These are phyloP conservation scores for Hoplias malabaricus DNA, from an alignment of 2,113 vertebrate species.

Conservation along the genomic window DNA sequence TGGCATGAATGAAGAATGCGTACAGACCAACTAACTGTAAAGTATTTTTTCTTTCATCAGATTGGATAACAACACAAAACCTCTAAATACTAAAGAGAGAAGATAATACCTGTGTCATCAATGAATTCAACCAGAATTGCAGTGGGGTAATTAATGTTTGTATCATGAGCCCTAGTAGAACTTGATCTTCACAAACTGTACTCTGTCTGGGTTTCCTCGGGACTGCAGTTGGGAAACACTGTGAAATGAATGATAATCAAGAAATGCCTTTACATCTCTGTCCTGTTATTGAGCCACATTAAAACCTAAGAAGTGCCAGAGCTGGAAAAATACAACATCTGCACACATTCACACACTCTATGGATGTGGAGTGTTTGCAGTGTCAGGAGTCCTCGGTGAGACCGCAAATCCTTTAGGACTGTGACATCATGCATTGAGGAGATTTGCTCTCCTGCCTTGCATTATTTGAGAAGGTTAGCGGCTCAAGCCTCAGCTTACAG, in stretches of 20 bases:
- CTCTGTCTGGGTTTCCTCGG: background rate
- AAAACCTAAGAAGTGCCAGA: constrained; percentile 25
- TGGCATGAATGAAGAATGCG: too few species aligned
- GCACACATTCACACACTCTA: background rate
- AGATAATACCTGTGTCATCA: too few species aligned
- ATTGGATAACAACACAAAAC: too few species aligned
- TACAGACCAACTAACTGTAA: too few species aligned
- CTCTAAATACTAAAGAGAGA: too few species aligned
- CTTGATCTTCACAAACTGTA: background rate
- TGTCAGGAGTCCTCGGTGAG: constrained; percentile 17
- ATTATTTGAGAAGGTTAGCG: background rate
- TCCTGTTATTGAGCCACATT: constrained; percentile 46
- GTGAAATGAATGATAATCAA: background rate
- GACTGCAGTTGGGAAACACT: background rate
- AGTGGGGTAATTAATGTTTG: background rate
- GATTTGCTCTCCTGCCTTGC: constrained; percentile 10
- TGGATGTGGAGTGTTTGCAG: background rate
- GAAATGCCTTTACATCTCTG: constrained; percentile 35
- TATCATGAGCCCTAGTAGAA: background rate
- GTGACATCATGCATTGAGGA: constrained; percentile 23
- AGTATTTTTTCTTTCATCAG: too few species aligned
- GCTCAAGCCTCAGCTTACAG: background rate
- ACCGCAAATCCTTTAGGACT: constrained; percentile 12
- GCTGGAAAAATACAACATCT: background rate
- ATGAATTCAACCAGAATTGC: too few species aligned